These are phyloP conservation scores for Hyposoter didymator DNA, from an alignment of 2,888 invertebrate genomes.

Conservation along the genomic window DNA sequence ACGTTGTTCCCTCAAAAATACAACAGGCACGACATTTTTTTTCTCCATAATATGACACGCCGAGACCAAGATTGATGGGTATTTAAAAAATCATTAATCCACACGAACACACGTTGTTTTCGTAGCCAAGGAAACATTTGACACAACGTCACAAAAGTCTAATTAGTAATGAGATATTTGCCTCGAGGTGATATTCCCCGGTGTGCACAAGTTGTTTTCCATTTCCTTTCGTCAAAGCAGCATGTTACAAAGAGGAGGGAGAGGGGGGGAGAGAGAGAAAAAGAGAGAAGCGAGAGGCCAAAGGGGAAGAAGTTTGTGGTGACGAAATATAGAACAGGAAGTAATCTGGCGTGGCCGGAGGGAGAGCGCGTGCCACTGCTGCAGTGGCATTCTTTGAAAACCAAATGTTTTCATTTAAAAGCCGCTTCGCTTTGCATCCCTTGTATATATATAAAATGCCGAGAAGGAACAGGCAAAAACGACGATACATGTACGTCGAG, in stretches of 20 bases:
- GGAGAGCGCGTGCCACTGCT: conserved; percentile 55
- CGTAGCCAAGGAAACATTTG: neutral
- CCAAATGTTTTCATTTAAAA: conserved; percentile 68
- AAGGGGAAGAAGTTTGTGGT: neutral
- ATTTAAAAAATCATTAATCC: too few relatives aligned
- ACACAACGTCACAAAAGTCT: neutral
- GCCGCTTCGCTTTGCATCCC: neutral
- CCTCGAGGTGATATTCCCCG: conserved; percentile 22
- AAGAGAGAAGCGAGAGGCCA: neutral
- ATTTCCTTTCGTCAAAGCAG: conserved; percentile 33
- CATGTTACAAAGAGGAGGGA: neutral
- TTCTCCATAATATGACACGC: neutral
- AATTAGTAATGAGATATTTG: conserved; percentile 57
- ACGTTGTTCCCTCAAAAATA: conserved; percentile 1
- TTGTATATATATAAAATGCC: conserved; percentile 11
- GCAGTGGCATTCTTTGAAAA: conserved; percentile 61
- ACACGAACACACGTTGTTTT: neutral
- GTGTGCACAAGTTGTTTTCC: conserved; percentile 33
- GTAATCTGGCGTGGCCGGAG: conserved; percentile 58
- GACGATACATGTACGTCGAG: neutral
- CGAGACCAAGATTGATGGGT: too few relatives aligned
- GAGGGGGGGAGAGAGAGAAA: neutral
- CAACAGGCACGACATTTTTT: neutral
- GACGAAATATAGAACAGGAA: conserved; percentile 48
- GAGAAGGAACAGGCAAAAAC: neutral